Conservation (phyloP, 2,888 invertebrate species). For the Scaptomyza caliginosa region DNA sequence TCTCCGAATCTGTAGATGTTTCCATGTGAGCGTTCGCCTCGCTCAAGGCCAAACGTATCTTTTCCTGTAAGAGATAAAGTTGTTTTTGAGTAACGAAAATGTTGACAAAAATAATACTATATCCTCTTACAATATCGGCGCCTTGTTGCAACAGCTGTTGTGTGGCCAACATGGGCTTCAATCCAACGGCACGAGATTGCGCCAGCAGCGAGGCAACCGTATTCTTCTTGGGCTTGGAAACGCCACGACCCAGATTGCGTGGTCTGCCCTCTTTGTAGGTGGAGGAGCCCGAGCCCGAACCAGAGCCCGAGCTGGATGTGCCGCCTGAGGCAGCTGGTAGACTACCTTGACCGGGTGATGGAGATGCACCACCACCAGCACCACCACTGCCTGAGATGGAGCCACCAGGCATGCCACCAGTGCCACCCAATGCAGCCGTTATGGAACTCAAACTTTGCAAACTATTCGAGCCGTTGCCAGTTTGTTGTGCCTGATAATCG, state of each 20-base stretch:
- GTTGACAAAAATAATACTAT: background rate
- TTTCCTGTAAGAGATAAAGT: slow-evolving; percentile 83
- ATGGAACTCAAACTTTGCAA: slow-evolving; percentile 84
- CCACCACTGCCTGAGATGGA: slow-evolving; percentile 69
- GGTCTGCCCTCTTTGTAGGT: slow-evolving; percentile 90
- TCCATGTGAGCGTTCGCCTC: slow-evolving; percentile 86
- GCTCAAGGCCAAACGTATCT: slow-evolving; percentile 86
- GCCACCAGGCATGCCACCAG: slow-evolving; percentile 64
- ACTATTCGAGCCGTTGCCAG: slow-evolving; percentile 78
- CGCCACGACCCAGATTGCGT: slow-evolving; percentile 92
- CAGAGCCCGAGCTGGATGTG: slow-evolving; percentile 40
- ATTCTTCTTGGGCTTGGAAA: slow-evolving; percentile 96
- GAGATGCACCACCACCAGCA: slow-evolving; percentile 59
- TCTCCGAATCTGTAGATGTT: slow-evolving; percentile 86
- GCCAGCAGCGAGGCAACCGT: slow-evolving; percentile 94
- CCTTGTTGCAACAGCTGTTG: slow-evolving; percentile 86
- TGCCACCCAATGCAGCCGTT: slow-evolving; percentile 83
- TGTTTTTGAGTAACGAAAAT: background rate
- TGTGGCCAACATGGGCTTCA: slow-evolving; percentile 91
- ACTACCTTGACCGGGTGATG: slow-evolving; percentile 55
- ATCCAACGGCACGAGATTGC: slow-evolving; percentile 92
- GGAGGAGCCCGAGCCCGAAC: slow-evolving; percentile 52
- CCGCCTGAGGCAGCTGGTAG: slow-evolving; percentile 51
- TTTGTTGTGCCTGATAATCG: slow-evolving; percentile 57
- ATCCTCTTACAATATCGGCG: slow-evolving; percentile 84